Evolutionary conservation across 2,888 invertebrate species (phyloP).

Genomic region (Mythimna vitellina): DNA sequence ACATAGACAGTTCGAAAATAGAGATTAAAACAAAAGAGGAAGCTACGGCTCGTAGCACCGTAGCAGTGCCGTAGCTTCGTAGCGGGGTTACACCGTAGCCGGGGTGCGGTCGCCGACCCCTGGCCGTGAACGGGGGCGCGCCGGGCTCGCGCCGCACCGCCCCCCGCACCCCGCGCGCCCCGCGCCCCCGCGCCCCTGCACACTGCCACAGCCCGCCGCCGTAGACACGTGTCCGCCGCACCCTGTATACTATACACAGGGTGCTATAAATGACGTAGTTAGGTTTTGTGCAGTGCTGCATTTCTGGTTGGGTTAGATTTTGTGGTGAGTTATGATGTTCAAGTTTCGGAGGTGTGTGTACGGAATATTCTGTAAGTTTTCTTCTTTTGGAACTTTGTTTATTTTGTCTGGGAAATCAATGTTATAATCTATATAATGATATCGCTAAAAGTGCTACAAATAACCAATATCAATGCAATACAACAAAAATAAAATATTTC

Average conservation of each 20-base stretch:
- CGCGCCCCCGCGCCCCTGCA: slow-evolving; percentile 53
- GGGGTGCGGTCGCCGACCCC: slow-evolving; percentile 90
- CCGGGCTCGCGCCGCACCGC: slow-evolving; percentile 73
- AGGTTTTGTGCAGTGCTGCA: slow-evolving; percentile 61
- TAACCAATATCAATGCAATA: not conserved
- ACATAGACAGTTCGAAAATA: slow-evolving; percentile 59
- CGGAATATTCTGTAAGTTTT: not conserved
- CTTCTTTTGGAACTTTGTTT: not conserved
- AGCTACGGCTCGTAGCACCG: slow-evolving; percentile 84
- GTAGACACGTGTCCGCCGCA: slow-evolving; percentile 80
- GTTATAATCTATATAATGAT: not conserved
- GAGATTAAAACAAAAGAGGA: slow-evolving; percentile 83
- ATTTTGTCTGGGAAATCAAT: not conserved
- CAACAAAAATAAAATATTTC: slow-evolving; percentile 10
- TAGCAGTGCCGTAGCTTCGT: slow-evolving; percentile 78
- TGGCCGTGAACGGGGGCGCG: slow-evolving; percentile 90
- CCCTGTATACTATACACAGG: slow-evolving; percentile 68
- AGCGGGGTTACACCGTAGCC: slow-evolving; percentile 87
- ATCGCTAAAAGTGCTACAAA: not conserved
- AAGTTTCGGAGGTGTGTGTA: not conserved
- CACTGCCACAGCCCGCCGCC: slow-evolving; percentile 60
- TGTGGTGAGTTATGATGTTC: not conserved
- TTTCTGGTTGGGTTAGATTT: slow-evolving; percentile 22
- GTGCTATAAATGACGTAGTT: slow-evolving; percentile 59
- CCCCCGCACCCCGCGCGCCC: slow-evolving; percentile 41